Conservation (phyloP, 2,113 vertebrate genomes). For the Sander vitreus region DNA sequence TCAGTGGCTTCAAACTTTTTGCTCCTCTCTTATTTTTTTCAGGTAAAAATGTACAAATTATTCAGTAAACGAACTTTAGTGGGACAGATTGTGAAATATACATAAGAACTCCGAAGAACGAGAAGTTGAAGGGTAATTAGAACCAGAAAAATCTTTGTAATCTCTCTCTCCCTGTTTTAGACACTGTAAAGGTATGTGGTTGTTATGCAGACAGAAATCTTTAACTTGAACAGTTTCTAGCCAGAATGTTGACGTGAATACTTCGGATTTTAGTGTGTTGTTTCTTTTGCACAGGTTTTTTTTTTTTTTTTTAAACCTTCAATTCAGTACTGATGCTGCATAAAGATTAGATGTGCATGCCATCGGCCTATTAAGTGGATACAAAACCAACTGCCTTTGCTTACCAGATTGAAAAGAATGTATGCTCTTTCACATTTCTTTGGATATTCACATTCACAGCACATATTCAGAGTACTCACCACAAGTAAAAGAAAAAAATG, state of each 20-base stretch:
- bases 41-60: not conserved
- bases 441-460: not conserved
- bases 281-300: not conserved
- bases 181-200: not conserved
- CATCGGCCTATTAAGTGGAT: not conserved
- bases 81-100: not conserved
- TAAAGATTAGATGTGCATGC: not conserved
- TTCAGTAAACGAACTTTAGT: constrained; percentile 4
- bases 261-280: not conserved
- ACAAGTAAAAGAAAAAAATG: constrained; percentile 1
- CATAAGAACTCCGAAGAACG: not conserved
- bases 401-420: not conserved
- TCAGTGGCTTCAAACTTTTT: constrained; percentile 23
- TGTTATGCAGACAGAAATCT: not conserved
- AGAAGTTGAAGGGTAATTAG: not conserved
- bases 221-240: no score
- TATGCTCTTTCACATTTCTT: not conserved
- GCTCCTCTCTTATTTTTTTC: not conserved
- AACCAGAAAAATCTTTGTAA: not conserved
- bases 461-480: not conserved
- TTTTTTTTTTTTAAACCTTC: not conserved
- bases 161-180: not conserved
- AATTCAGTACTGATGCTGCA: not conserved
- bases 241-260: not conserved
- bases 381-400: not conserved